Evolutionary conservation across 2,113 vertebrate genomes (phyloP).

Genomic region (Mola mola): DNA sequence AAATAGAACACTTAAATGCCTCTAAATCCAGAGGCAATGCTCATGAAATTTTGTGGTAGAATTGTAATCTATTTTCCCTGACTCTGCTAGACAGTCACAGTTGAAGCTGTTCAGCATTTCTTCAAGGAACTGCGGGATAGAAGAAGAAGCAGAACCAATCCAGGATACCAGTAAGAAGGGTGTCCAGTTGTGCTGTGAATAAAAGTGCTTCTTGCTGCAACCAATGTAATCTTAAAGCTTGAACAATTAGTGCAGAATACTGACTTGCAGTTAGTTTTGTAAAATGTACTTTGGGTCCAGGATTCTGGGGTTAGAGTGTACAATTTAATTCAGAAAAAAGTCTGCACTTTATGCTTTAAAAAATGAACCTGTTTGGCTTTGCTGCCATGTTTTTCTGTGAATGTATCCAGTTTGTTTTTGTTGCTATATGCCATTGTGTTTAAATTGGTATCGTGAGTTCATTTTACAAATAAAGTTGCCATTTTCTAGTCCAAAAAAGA

Average conservation of each 20-base stretch:
- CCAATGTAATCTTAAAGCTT: conserved; percentile 32
- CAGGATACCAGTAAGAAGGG: conserved; percentile 54
- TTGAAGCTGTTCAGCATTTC: conserved; percentile 90
- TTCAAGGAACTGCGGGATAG: conserved; percentile 90
- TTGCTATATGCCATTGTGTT: not conserved
- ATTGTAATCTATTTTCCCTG: not conserved
- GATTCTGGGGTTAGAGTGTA: not conserved
- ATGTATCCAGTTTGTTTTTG: not conserved
- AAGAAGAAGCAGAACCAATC: conserved; percentile 82
- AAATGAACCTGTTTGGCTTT: not conserved
- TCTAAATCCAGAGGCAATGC: too few relatives aligned
- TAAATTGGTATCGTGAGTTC: conserved; percentile 15
- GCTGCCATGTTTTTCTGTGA: too few relatives aligned
- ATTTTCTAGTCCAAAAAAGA: conserved; percentile 26
- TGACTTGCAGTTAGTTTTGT: not conserved
- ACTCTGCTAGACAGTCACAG: conserved; percentile 86
- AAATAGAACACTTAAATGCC: not conserved
- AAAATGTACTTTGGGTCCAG: not conserved
- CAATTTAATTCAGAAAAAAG: not conserved
- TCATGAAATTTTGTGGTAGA: too few relatives aligned
- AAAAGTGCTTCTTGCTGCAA: conserved; percentile 34
- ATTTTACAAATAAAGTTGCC: conserved; percentile 46
- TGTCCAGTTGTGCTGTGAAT: conserved; percentile 20
- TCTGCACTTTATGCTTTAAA: conserved; percentile 14
- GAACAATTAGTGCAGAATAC: conserved; percentile 15